Evolutionary conservation across 2,113 vertebrate species (phyloP).

Genomic region (Collichthys lucidus): DNA sequence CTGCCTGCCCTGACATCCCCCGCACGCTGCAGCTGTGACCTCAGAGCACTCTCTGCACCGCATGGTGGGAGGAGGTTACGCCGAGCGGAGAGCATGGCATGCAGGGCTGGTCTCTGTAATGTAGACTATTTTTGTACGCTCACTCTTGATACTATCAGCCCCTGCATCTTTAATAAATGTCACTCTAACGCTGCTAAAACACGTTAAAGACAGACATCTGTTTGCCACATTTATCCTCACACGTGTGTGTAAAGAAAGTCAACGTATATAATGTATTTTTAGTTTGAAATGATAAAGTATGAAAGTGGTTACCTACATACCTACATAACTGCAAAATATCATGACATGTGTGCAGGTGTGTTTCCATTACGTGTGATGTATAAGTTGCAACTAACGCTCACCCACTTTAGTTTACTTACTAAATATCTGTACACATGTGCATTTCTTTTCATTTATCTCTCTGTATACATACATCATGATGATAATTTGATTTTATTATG

Average conservation of each 20-base stretch:
- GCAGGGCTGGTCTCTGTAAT: constrained; percentile 54
- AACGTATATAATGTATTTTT: background rate
- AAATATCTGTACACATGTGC: too few species aligned
- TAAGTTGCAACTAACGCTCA: background rate
- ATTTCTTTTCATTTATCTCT: too few species aligned
- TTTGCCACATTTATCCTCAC: background rate
- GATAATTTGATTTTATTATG: too few species aligned
- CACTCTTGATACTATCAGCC: constrained; percentile 44
- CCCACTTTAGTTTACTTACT: too few species aligned
- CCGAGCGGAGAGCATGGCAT: constrained; percentile 53
- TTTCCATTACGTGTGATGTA: background rate
- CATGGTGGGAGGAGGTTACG: constrained; percentile 70
- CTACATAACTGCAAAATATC: background rate
- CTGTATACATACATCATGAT: too few species aligned
- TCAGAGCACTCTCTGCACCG: constrained; percentile 65
- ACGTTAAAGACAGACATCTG: background rate
- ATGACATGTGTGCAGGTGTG: background rate
- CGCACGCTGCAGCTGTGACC: constrained; percentile 76
- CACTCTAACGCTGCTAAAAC: constrained; percentile 19
- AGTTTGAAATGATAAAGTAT: background rate
- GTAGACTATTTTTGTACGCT: constrained; percentile 56
- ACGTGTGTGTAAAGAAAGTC: background rate
- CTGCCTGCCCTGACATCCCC: constrained; percentile 64
- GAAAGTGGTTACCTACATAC: constrained; percentile 5
- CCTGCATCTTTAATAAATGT: constrained; percentile 39